Evolutionary conservation across 1,140 invertebrate species (phyloP), one percentile per base, ranked within the genome.

Genomic region (Neodiprion lecontei): DNA sequence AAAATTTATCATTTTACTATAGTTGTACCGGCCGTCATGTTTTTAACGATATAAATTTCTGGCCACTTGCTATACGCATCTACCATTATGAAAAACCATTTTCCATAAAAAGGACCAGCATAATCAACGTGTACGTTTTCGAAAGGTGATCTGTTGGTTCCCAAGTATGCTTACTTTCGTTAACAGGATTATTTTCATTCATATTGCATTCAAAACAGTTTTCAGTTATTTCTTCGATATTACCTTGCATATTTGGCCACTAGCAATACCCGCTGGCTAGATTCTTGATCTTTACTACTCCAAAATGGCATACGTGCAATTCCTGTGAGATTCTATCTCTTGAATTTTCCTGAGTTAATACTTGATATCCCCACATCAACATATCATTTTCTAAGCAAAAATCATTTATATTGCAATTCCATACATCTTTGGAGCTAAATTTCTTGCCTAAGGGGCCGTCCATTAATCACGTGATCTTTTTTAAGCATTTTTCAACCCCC

Each of bases 251-350:
- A 12, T 78, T 76, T 9, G 80, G 82, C 85, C 86, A 90, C 82
- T 82, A 90, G 40, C 85, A 75, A 74, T 86, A 84, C 47, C 72
- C 77, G 67, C 87, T 61, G 10, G 88, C 89, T 14, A 88, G 70
- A 7, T 78, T 72, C 77, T 90, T 91, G 83, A 87, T 89, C 74
- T 82, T 82, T 1, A 83, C 82, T 8, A 88, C 81, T 8, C 88
- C 89, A 66, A 84, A 78, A 78, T 90, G 88, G 23, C 73, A 79
- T 40, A 72, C 65, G 78, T 89, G 87, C 8, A 89, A 72, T 72
- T 81, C 75, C 17, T 21, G 0, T 21, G 0, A 21, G 17, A 17
- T 21, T 21, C 17, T 21, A 21, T 1, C 17, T 21, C 17, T 21
- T 21, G 1, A 21, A 21, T 21, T 21, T 21, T 21, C 17, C 17